Percentiles rank a stretch among this genome's conserved stretches.
Evolutionary conservation across 2,113 vertebrate species (phyloP).

Genomic region (Callithrix jacchus): DNA sequence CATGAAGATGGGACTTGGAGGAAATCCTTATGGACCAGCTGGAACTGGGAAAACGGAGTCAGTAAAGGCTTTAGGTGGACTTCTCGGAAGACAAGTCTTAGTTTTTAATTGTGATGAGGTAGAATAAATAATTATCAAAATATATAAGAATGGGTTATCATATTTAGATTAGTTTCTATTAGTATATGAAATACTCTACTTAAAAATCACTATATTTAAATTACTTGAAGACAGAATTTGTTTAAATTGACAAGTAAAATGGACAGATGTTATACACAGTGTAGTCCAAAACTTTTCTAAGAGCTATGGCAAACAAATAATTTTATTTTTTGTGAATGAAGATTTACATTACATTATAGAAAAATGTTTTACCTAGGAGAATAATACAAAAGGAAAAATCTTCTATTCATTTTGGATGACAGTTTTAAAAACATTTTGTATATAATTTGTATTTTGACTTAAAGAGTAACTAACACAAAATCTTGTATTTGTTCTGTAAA

Average conservation of each 20-base stretch:
- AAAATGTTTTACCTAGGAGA: slow-evolving; percentile 18
- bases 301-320: slow-evolving; percentile 28
- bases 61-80: slow-evolving; percentile 95
- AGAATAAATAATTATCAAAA: slow-evolving; percentile 45
- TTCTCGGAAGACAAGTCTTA: slow-evolving; percentile 97
- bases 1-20: slow-evolving; percentile 97
- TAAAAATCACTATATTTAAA: slow-evolving; percentile 41
- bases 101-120: slow-evolving; percentile 99
- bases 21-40: slow-evolving; percentile 97
- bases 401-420: background rate
- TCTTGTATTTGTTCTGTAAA: background rate
- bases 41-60: slow-evolving; percentile 99
- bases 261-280: background rate
- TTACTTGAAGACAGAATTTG: background rate
- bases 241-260: slow-evolving; percentile 23
- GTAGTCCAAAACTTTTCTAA: background rate
- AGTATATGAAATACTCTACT: background rate
- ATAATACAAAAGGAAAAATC: background rate
- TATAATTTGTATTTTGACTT: slow-evolving; percentile 29
- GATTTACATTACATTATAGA: slow-evolving; percentile 7
- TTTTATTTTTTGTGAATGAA: background rate
- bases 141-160: background rate
- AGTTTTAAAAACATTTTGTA: background rate
- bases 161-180: background rate
- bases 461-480: background rate